Conservation (phyloP, 2,888 invertebrate genomes). For the Spisula subtruncata region DNA sequence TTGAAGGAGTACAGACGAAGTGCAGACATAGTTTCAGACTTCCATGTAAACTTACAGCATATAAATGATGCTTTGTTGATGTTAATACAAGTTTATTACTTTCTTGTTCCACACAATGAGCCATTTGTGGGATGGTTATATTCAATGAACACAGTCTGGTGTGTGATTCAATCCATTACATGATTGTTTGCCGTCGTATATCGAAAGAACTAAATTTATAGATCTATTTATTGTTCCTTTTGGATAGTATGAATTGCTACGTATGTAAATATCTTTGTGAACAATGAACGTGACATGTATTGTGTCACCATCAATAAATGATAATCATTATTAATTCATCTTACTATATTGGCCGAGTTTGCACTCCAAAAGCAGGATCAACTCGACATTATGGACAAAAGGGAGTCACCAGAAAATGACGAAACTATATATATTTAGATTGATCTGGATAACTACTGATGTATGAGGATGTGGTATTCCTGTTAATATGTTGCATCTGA, state of each 20-base stretch:
- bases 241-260: background rate
- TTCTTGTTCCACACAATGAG: background rate
- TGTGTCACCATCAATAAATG: background rate
- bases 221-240: background rate
- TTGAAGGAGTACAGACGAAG: no score
- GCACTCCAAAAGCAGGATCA: no score
- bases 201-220: background rate
- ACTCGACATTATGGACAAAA: no score
- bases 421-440: no score
- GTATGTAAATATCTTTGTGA: background rate
- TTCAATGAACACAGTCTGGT: background rate
- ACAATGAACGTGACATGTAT: background rate
- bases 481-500: no score
- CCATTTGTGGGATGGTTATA: background rate
- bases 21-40: no score
- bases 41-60: background rate
- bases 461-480: no score
- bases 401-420: no score
- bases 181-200: background rate
- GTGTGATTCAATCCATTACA: background rate
- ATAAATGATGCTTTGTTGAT: background rate
- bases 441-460: no score
- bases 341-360: no score
- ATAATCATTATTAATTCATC: background rate
- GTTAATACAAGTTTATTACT: background rate